These are phyloP conservation scores for Aethes cnicana DNA, from an alignment of 2,888 invertebrate genomes.

Conservation along the genomic window DNA sequence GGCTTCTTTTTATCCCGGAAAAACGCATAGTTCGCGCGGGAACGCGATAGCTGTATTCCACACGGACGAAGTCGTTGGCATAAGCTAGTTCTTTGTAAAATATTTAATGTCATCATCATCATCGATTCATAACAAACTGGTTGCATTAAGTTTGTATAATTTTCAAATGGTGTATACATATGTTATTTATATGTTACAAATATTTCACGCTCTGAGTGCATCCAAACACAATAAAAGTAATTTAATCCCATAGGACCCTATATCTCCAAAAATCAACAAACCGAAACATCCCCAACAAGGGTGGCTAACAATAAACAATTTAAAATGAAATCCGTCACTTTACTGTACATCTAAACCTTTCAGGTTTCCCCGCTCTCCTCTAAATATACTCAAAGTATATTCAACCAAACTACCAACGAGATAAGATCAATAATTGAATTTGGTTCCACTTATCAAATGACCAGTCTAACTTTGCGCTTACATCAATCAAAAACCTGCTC, in stretches of 20 bases:
- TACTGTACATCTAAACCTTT: slow-evolving; percentile 58
- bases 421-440: slow-evolving; percentile 36
- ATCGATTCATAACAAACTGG: too few relatives aligned
- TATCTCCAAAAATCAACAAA: slow-evolving; percentile 30
- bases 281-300: slow-evolving; percentile 42
- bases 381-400: slow-evolving; percentile 37
- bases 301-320: slow-evolving; percentile 58
- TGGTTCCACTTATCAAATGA: slow-evolving; percentile 11
- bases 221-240: slow-evolving; percentile 30
- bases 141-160: not conserved
- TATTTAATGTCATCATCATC: too few relatives aligned
- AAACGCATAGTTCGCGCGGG: too few relatives aligned
- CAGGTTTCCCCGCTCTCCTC: slow-evolving; percentile 44
- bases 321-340: slow-evolving; percentile 65
- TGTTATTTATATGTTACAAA: slow-evolving; percentile 13
- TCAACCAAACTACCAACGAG: slow-evolving; percentile 33
- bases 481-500: not conserved
- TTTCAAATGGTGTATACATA: not conserved
- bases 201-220: slow-evolving; percentile 22
- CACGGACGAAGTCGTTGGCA: too few relatives aligned
- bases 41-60: too few relatives aligned
- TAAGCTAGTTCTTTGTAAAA: too few relatives aligned
- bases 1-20: too few relatives aligned
- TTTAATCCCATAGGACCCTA: slow-evolving; percentile 25
- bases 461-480: not conserved